Evolutionary conservation across 2,888 invertebrate genomes (phyloP), one percentile per base, ranked within the genome.

Genomic region (Synanthedon myopaeformis): DNA sequence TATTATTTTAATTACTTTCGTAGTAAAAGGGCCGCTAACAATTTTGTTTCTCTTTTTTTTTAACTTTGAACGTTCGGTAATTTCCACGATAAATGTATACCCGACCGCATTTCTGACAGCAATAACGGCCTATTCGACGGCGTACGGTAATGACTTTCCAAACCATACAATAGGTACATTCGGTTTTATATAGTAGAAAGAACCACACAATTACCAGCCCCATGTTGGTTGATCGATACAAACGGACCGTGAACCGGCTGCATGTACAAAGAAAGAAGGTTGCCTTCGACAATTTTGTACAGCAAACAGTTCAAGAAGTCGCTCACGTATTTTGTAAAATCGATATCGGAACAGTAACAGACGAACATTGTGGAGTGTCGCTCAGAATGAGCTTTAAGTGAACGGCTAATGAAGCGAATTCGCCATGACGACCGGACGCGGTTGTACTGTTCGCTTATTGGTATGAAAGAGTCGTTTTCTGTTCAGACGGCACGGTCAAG

Each of bases 1-100:
- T 81, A 82, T 84, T 82, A 82, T 82, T 84, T 84, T 84, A 84
- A 85, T 84, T 83, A 83, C 79, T 78, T 82, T 78, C 74, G 73
- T 75, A 74, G 75, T 78, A 72, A 69, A 61, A 67, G 67, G 75
- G 76, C 76, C 74, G 76, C 75, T 80, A 72, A 64, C 67, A 66
- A 19, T 72, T 74, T 70, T 59, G 65, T 69, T 62, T 65, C 70
- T 70, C 59, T 58, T 65, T 60, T 49, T 49, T 49, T 49, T 70
- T 53, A 54, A 53, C 55, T 70, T 68, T 65, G 64, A 64, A 72
- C 71, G 70, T 71, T 71, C 68, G 69, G 69, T 67, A 70, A 72
- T 69, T 75, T 76, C 67, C 64, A 68, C 65, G 66, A 70, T 64
- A 66, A 63, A 66, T 69, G 63, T 66, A 61, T 68, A 66, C 61